phyloP scores from a whole-genome alignment of 35 echinoderm and acorn worm species.

The Ophiothrix spiculata region DNA sequence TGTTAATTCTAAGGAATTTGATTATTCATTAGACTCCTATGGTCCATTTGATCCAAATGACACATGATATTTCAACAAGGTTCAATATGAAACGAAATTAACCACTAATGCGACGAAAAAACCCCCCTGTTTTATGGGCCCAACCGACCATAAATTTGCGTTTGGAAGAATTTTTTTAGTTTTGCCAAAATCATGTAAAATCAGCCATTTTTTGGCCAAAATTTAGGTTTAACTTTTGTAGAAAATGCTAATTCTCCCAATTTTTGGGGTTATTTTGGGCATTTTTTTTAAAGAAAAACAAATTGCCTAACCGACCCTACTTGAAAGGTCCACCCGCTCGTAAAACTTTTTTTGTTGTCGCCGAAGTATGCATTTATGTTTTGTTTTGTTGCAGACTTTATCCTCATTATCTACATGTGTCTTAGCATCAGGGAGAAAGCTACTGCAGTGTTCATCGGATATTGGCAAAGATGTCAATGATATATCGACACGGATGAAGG shows the following conservation, averaged over 20 bases:
- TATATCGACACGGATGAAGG: conserved; percentile 82
- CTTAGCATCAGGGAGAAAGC: conserved; percentile 63
- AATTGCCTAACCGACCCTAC: neutral
- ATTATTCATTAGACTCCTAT: neutral
- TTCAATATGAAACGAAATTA: neutral
- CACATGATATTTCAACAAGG: neutral
- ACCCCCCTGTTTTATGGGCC: too few relatives aligned
- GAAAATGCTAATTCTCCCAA: neutral
- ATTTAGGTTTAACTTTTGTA: too few relatives aligned
- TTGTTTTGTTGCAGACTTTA: conserved; percentile 35
- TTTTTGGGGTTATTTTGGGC: neutral
- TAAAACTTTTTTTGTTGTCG: neutral
- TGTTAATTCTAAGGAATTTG: neutral
- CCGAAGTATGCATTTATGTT: neutral
- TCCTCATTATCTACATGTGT: conserved; percentile 53
- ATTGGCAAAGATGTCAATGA: conserved; percentile 35
- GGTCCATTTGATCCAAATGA: neutral
- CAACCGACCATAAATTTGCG: too few relatives aligned
- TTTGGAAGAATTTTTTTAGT: too few relatives aligned
- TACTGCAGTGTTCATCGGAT: conserved; percentile 41
- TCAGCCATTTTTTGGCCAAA: too few relatives aligned
- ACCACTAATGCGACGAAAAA: too few relatives aligned
- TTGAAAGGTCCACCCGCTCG: neutral
- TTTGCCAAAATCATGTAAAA: too few relatives aligned
- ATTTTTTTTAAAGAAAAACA: neutral